Base-by-base conservation (phyloP, 2,888 invertebrate genomes). In the Drosophila subsilvestris region DNA sequence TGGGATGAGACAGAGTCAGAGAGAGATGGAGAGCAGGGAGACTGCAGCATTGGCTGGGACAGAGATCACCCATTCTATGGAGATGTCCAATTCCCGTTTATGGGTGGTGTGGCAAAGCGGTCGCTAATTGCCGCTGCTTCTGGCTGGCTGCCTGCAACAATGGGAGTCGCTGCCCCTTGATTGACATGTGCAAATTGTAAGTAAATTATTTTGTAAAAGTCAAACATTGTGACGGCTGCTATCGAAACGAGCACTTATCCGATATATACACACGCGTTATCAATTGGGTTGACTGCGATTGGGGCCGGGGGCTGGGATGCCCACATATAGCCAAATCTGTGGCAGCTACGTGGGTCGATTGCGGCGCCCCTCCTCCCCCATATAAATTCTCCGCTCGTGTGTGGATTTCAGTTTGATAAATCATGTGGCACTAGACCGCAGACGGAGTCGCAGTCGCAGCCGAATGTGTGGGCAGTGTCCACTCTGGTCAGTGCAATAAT, bases 121-220 rank as follows among this genome's bases (percentile, higher is more conserved):
- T 27, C 49, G 56, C 67, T 68, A 68, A 68, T 68, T 68, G 68
- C 47, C 47, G 49, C 44, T 18, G 51, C 18, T 22, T 22, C 10
- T 22, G 22, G 6, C 14, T 25, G 17, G 8, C 10, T 17, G 51
- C 18, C 12, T 6, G 56, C 51, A 60, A 14, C 54, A 45, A 47
- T 22, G 56, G 56, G 49, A 56, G 68, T 32, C 43, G 48, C 54
- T 25, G 12, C 37, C 37, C 37, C 14, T 37, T 74, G 86, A 83
- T 77, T 83, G 83, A 81, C 83, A 86, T 73, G 87, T 81, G 87
- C 75, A 74, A 83, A 86, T 87, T 79, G 77, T 77, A 79, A 81
- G 86, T 74, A 85, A 87, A 83, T 87, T 82, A 83, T 83, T 87
- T 85, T 59, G 67, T 67, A 62, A 72, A 72, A 74, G 74, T 67